Evolutionary conservation across 1,140 invertebrate genomes (phyloP).

Genomic region (Trachymyrmex septentrionalis): DNA sequence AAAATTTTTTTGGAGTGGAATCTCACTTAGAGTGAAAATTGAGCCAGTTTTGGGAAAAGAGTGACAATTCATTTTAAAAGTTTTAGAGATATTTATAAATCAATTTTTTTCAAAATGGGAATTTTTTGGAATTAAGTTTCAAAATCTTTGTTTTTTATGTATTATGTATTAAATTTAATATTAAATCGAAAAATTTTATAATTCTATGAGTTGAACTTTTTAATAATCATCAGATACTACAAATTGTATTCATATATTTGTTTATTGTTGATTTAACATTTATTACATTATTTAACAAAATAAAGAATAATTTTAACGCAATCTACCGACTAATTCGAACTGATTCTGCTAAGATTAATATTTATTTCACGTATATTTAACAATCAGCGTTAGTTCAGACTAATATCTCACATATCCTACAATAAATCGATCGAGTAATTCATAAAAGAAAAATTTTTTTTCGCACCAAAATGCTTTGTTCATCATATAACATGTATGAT

Average conservation of each 20-base stretch:
- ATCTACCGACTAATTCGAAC: not conserved
- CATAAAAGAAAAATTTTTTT: slow-evolving; percentile 11
- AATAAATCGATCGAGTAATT: slow-evolving; percentile 10
- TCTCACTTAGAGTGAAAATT: too few relatives aligned
- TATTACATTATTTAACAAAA: not conserved
- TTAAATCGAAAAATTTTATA: not conserved
- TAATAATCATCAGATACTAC: not conserved
- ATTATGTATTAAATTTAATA: slow-evolving; percentile 1
- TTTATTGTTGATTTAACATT: not conserved
- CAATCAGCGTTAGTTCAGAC: not conserved
- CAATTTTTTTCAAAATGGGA: not conserved
- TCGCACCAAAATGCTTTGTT: not conserved
- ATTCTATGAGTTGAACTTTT: not conserved
- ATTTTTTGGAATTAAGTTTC: not conserved
- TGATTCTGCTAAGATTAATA: slow-evolving; percentile 20
- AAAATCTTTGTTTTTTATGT: not conserved
- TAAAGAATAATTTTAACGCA: not conserved
- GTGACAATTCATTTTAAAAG: too few relatives aligned
- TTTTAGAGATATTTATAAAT: not conserved
- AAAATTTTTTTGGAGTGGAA: too few relatives aligned
- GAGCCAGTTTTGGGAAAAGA: too few relatives aligned
- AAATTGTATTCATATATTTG: slow-evolving; percentile 11
- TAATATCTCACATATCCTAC: not conserved
- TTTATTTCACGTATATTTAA: slow-evolving; percentile 32
- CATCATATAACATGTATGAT: slow-evolving; percentile 11